Evolutionary conservation across 2,113 vertebrate genomes (phyloP).

Genomic region (Pluvianellus socialis): DNA sequence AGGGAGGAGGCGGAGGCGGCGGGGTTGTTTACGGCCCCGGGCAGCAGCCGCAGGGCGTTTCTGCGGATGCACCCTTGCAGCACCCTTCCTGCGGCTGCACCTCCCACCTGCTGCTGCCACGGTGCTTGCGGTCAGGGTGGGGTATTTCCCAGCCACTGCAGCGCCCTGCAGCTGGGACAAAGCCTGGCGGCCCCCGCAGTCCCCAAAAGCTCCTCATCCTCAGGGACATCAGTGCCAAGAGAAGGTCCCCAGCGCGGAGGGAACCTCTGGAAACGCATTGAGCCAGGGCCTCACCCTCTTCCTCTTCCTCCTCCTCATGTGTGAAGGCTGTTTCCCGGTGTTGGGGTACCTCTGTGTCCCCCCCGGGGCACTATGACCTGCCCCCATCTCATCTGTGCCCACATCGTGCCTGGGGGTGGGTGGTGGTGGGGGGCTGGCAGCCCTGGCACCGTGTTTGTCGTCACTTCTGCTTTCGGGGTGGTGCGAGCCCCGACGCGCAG

Average conservation of each 20-base stretch:
- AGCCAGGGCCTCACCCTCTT: background rate
- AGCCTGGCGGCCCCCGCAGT: background rate
- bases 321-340: rapidly evolving
- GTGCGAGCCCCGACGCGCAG: rapidly evolving
- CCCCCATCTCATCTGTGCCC: rapidly evolving
- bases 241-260: rapidly evolving
- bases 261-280: background rate
- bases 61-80: conserved; percentile 52
- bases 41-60: background rate
- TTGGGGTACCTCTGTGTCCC: background rate
- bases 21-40: background rate
- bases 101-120: background rate
- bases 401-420: background rate
- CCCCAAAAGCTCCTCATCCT: rapidly evolving
- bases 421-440: background rate
- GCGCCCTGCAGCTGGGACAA: too few species aligned
- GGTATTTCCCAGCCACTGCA: background rate
- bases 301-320: background rate
- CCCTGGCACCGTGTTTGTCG: background rate
- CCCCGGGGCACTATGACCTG: background rate
- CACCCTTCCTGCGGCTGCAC: conserved; percentile 22
- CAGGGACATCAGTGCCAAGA: rapidly evolving
- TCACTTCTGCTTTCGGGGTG: conserved; percentile 17
- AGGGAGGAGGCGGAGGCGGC: too few species aligned
- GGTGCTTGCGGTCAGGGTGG: background rate